Conservation (phyloP, 30 jellyfish, hydroid and myxozoan species). For the Aurelia aurita complex sp. Pacific region DNA sequence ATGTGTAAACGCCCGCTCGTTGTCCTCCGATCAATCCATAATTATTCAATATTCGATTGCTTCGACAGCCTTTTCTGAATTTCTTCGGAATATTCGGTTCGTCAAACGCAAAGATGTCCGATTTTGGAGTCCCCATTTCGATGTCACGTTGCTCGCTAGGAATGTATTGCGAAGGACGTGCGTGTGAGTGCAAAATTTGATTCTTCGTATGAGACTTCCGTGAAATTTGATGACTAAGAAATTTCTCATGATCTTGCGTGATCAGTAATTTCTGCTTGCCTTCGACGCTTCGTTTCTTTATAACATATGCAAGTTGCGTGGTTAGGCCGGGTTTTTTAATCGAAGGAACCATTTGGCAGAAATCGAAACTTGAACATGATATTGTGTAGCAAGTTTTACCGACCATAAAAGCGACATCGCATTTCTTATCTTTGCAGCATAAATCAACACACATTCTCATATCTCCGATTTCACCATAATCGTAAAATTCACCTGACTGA, state of each 20-base stretch:
- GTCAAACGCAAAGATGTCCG: conserved; percentile 62
- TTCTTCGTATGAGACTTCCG: conserved; percentile 26
- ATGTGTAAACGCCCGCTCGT: conserved; percentile 94
- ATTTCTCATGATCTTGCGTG: conserved; percentile 69
- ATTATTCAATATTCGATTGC: conserved; percentile 60
- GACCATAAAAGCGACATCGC: conserved; percentile 97
- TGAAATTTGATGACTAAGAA: conserved; percentile 53
- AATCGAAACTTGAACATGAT: conserved; percentile 91
- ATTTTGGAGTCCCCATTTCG: conserved; percentile 72
- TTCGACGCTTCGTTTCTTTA: conserved; percentile 59
- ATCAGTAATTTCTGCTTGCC: conserved; percentile 69
- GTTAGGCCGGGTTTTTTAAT: conserved; percentile 38
- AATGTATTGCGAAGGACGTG: too few relatives aligned
- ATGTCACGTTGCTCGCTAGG: conserved; percentile 26
- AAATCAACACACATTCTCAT: conserved; percentile 92
- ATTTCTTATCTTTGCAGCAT: conserved; percentile 92
- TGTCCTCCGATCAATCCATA: conserved; percentile 94
- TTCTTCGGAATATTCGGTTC: conserved; percentile 92
- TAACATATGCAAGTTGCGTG: conserved; percentile 96
- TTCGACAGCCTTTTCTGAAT: conserved; percentile 79
- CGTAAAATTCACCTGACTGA: conserved; percentile 94
- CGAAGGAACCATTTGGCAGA: conserved; percentile 92
- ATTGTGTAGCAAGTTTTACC: conserved; percentile 95
- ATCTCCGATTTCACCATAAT: conserved; percentile 92
- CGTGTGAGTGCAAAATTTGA: not conserved